Conservation (phyloP, 2,797 vertebrate species). For the Myoxocephalus aenaeus region DNA sequence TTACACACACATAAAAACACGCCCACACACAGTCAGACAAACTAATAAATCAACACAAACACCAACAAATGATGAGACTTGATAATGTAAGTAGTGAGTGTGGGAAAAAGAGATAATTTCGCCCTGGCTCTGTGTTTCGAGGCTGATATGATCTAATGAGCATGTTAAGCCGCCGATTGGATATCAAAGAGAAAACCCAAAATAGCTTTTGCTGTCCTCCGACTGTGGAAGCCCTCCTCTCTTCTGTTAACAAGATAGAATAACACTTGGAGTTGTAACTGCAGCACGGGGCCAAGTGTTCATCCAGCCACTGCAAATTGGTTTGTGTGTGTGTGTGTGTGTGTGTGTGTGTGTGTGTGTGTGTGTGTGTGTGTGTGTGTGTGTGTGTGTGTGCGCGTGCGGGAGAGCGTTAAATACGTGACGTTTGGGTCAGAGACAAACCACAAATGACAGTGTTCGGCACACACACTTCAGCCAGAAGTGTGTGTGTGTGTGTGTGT, state of each 20-base stretch:
- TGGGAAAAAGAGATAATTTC: constrained; percentile 55
- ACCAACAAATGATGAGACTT: constrained; percentile 61
- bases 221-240: constrained; percentile 58
- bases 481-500: constrained; percentile 27
- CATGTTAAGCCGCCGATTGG: constrained; percentile 72
- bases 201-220: constrained; percentile 69
- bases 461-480: constrained; percentile 5
- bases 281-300: constrained; percentile 56
- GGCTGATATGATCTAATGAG: constrained; percentile 75
- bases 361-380: not conserved
- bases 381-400: no score
- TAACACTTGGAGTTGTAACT: constrained; percentile 57
- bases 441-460: constrained; percentile 30
- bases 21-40: constrained; percentile 10
- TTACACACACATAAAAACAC: constrained; percentile 22
- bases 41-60: constrained; percentile 50
- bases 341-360: not conserved
- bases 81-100: constrained; percentile 47
- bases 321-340: constrained; percentile 24
- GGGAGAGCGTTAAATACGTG: not conserved
- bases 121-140: not conserved
- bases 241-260: constrained; percentile 65
- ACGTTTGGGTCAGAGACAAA: constrained; percentile 33
- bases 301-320: constrained; percentile 48
- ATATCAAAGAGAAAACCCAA: constrained; percentile 69